A percentile compares a stretch with the other conserved stretches of the same genome.
Evolutionary conservation across 2,113 vertebrate species (phyloP).

Genomic region (Stomatorhinus ivindoensis): DNA sequence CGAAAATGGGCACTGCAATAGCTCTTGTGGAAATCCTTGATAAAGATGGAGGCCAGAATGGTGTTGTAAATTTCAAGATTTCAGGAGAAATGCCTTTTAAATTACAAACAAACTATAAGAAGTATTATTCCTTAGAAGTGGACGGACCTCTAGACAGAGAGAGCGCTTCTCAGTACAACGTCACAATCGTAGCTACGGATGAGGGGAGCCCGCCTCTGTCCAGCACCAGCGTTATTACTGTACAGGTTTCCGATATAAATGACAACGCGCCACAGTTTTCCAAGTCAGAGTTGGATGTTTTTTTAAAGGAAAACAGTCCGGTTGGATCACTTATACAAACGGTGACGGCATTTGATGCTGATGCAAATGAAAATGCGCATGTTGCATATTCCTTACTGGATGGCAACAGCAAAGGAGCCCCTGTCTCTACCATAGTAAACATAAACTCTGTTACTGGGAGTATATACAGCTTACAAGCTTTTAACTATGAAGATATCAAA

Average conservation of each 20-base stretch:
- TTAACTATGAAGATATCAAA: too few relatives aligned
- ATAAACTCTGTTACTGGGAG: conserved; percentile 32
- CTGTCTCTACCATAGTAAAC: conserved; percentile 40
- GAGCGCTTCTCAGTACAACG: too few relatives aligned
- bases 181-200: too few relatives aligned
- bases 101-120: background rate
- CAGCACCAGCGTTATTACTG: too few relatives aligned
- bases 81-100: background rate
- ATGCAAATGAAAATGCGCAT: background rate
- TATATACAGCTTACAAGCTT: conserved; percentile 32
- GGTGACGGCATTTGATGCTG: too few relatives aligned
- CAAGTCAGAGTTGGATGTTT: too few relatives aligned
- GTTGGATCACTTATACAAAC: too few relatives aligned
- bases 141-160: background rate
- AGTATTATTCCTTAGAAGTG: background rate
- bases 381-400: conserved; percentile 45
- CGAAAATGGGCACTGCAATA: too few relatives aligned
- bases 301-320: too few relatives aligned
- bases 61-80: background rate
- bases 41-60: background rate
- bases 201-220: too few relatives aligned
- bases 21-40: background rate
- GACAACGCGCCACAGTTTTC: too few relatives aligned
- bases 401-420: conserved; percentile 19
- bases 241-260: too few relatives aligned